phyloP scores from a whole-genome alignment of 35 echinoderm and acorn worm species.

The Ophioderma brevispina region DNA sequence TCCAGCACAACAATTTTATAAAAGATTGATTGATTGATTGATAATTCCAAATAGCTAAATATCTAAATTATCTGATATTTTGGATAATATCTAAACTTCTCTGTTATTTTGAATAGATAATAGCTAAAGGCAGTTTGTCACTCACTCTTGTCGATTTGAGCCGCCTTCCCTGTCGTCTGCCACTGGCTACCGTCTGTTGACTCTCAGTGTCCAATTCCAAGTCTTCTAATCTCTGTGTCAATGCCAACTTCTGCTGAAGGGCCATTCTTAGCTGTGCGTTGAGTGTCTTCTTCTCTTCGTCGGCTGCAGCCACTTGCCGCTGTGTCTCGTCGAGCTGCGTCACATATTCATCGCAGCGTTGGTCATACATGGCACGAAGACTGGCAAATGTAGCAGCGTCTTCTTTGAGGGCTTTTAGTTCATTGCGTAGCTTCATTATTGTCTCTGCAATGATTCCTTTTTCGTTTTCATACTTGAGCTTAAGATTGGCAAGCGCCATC shows the following conservation, averaged over 20 bases:
- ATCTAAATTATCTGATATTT: no score
- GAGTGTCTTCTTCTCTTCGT: constrained; percentile 96
- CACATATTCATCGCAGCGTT: constrained; percentile 90
- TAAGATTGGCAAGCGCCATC: constrained; percentile 91
- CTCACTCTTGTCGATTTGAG: constrained; percentile 85
- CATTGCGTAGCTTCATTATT: constrained; percentile 88
- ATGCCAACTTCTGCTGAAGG: constrained; percentile 91
- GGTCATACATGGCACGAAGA: constrained; percentile 85
- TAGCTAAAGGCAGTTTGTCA: no score
- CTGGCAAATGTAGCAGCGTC: constrained; percentile 92
- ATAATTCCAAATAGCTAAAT: no score
- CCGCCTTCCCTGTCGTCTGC: constrained; percentile 36
- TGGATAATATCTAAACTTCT: no score
- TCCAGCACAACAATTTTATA: no score
- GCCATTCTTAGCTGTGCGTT: constrained; percentile 95
- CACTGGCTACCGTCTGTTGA: constrained; percentile 53
- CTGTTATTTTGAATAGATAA: no score
- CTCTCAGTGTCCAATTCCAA: constrained; percentile 78
- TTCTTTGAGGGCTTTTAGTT: constrained; percentile 90
- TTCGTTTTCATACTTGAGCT: constrained; percentile 95
- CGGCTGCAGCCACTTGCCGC: constrained; percentile 70
- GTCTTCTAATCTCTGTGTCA: constrained; percentile 90
- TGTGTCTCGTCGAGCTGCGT: constrained; percentile 94
- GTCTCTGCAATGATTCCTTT: constrained; percentile 94
- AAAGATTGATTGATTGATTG: no score